phyloP scores from a whole-genome alignment of 2,888 invertebrate genomes.

The Lasioglossum villosulum region DNA sequence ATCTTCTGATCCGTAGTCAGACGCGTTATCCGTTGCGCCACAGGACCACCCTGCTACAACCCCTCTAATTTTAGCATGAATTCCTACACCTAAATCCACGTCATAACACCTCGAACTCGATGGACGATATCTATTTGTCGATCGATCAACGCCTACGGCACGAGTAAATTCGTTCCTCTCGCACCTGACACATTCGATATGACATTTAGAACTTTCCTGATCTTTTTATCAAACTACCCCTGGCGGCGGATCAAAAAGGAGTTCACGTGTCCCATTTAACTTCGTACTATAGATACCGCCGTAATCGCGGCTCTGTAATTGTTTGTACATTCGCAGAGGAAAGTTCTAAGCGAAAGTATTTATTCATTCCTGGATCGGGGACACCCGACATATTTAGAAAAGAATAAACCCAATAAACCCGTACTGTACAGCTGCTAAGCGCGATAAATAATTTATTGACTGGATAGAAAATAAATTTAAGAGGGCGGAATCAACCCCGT shows the following conservation, averaged over 20 bases:
- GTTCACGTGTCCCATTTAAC: neutral
- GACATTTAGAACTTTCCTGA: neutral
- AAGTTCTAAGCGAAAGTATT: neutral
- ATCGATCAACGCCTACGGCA: neutral
- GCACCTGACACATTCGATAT: neutral
- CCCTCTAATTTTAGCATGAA: conserved; percentile 57
- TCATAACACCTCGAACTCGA: neutral
- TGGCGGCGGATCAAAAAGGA: neutral
- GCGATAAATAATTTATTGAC: neutral
- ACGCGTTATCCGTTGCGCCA: conserved; percentile 78
- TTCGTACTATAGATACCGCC: neutral
- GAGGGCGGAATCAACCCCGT: neutral
- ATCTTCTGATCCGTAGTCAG: conserved; percentile 83
- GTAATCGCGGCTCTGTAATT: neutral
- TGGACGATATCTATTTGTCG: neutral
- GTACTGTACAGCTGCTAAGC: neutral
- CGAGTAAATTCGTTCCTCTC: neutral
- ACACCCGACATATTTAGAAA: neutral
- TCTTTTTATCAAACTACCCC: neutral
- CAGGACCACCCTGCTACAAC: conserved; percentile 86
- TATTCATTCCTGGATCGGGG: neutral
- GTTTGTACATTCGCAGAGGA: neutral
- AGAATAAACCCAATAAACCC: neutral
- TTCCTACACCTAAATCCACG: neutral
- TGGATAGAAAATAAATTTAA: neutral